Evolutionary conservation across 1,140 invertebrate genomes (phyloP), one percentile per base, ranked within the genome.

Genomic region (Tetragonula clypearis): DNA sequence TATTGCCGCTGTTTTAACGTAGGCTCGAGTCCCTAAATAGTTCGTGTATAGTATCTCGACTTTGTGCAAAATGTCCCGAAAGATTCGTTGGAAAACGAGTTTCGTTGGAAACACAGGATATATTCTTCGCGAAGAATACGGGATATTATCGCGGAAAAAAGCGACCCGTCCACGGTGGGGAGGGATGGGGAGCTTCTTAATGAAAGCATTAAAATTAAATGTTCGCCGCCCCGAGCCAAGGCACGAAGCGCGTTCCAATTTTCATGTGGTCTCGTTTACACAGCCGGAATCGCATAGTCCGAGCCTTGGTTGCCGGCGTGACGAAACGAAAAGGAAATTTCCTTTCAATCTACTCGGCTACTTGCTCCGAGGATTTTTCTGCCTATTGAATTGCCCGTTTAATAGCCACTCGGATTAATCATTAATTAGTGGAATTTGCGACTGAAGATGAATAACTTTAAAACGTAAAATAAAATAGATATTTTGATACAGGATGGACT

Each of bases 141-240:
- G 12, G 15, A 15, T 85, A 77, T 60, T 66, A 76, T 88, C 71
- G 81, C 65, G 77, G 6, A 17, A 83, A 68, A 41, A 49, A 55
- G 30, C 9, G 55, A 62, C 41, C 35, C 35, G 15, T 8, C 41
- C 81, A 49, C 30, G 68, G 65, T 83, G 79, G 53, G 65, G 26
- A 1, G 35, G 35, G 35, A 4, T 65, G 65, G 86, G 78, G 53
- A 62, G 35, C 53, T 62, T 23, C 68, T 66, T 88, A 90, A 92
- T 87, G 92, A 92, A 90, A 87, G 86, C 84, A 88, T 91, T 88
- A 90, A 92, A 92, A 92, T 90, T 91, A 87, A 89, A 90, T 90
- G 86, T 60, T 19, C 66, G 82, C 69, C 65, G 81, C 66, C 30
- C 15, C 69, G 30, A 14, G n/a, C 53, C 53, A 41, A 30, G 15